Evolutionary conservation across 2,797 vertebrate species (phyloP), one percentile per base, ranked within the genome.

Genomic region (Sphenopsis melanotis): DNA sequence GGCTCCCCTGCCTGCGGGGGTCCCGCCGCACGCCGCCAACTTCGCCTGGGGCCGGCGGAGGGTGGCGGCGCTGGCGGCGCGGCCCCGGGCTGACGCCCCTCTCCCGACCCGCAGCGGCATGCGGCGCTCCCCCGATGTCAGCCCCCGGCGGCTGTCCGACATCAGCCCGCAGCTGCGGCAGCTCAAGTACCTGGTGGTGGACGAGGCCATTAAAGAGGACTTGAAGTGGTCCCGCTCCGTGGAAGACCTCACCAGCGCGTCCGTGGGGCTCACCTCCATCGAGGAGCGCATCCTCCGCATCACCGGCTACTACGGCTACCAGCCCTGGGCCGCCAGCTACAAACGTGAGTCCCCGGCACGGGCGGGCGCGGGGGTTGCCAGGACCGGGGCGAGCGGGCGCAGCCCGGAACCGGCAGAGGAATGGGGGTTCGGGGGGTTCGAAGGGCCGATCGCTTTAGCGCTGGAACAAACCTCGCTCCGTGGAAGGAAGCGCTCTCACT

Each of bases 91-190:
- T 87, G 70, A 89, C 57, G 55, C 77, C 57, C 81, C 50, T 83
- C 83, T 88, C 83, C 77, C 47, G 42, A 36, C 46, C 70, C 44
- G 72, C 93, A 99, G 98, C 97, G 98, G 98, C 96, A 99, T 99
- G 99, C 98, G 98, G 97, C 98, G 98, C 97, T 99, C 99, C 66
- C 98, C 99, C 57, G 98, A 99, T 96, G 98, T 99, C 97, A 99
- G 99, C 96, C 99, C 99, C 41, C 98, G 99, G 97, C 98, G 99
- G 97, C 98, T 99, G 97, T 99, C 99, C 60, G 99, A 99, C 97
- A 99, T 99, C 98, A 99, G 99, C 97, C 99, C 99, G 32, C 99
- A 99, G 97, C 99, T 99, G 95, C 98, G 99, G 95, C 99, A 99
- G 97, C 98, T 99, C 77, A 99, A 99, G 95, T 99, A 98, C 96